Percentiles rank a stretch among this genome's conserved stretches.
phyloP scores from a whole-genome alignment of 2,113 vertebrate genomes.

The Spilogale gracilis region DNA sequence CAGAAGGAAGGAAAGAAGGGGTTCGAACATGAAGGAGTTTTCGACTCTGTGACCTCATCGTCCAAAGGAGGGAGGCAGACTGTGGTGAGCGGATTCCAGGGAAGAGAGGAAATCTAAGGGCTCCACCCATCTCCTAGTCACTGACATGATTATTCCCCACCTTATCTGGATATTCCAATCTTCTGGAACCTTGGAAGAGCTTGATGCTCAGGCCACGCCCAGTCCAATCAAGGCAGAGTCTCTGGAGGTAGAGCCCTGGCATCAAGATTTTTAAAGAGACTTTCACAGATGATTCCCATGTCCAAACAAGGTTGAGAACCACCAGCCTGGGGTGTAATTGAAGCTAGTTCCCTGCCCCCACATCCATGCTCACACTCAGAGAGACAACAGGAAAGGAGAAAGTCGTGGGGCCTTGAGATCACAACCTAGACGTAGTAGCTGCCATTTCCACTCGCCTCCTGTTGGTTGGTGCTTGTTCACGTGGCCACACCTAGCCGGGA shows the following conservation, averaged over 20 bases:
- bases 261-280: not conserved
- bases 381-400: not conserved
- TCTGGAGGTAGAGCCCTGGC: not conserved
- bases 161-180: not conserved
- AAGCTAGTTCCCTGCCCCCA: not conserved
- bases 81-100: not conserved
- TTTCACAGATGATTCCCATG: not conserved
- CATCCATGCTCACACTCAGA: rapidly evolving
- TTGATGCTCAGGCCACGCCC: not conserved
- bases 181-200: not conserved
- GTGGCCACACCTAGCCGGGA: not conserved
- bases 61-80: not conserved
- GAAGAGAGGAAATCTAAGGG: not conserved
- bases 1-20: not conserved
- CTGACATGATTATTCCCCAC: not conserved
- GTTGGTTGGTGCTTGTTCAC: not conserved
- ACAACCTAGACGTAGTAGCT: not conserved
- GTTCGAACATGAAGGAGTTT: not conserved
- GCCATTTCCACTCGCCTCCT: not conserved
- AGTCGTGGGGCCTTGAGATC: not conserved
- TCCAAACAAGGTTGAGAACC: not conserved
- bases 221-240: not conserved
- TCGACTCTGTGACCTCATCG: not conserved
- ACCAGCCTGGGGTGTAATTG: not conserved
- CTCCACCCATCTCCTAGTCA: too few relatives aligned